Conservation (phyloP, 2,888 invertebrate species). For the Tachystola acroxantha region DNA sequence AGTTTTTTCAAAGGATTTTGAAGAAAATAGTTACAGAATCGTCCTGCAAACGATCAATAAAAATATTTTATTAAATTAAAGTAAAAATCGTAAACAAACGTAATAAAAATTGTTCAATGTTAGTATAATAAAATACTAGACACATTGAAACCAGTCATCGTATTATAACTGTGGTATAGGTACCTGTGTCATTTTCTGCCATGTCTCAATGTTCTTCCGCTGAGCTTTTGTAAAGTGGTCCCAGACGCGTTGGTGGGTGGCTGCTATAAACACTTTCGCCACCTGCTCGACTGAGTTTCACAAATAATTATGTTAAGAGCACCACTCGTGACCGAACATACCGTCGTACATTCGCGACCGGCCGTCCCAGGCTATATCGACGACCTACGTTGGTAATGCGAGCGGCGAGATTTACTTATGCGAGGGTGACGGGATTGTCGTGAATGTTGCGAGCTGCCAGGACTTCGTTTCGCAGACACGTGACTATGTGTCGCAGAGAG, state of each 20-base stretch:
- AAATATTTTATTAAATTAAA: too few relatives aligned
- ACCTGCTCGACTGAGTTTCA: conserved; percentile 96
- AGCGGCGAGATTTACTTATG: conserved; percentile 31
- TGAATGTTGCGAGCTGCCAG: conserved; percentile 21
- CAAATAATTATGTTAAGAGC: conserved; percentile 63
- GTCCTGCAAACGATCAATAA: too few relatives aligned
- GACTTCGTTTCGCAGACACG: conserved; percentile 19
- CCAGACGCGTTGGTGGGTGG: conserved; percentile 99
- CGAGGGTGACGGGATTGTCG: conserved; percentile 26
- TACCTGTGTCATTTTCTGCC: conserved; percentile 98
- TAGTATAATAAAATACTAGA: conserved; percentile 1
- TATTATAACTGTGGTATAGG: conserved; percentile 1
- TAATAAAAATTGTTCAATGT: too few relatives aligned
- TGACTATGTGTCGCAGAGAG: conserved; percentile 28
- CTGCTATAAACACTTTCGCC: conserved; percentile 97
- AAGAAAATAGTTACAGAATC: too few relatives aligned
- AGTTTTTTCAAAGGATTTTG: too few relatives aligned
- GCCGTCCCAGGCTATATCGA: conserved; percentile 38
- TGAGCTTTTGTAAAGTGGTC: conserved; percentile 99
- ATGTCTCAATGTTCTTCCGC: conserved; percentile 98
- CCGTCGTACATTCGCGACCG: conserved; percentile 52
- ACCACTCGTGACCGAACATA: conserved; percentile 53
- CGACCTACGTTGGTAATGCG: conserved; percentile 16
- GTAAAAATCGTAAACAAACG: too few relatives aligned
- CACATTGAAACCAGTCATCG: neutral